Conservation (phyloP, 2,113 vertebrate species). For the Oceanites oceanicus region DNA sequence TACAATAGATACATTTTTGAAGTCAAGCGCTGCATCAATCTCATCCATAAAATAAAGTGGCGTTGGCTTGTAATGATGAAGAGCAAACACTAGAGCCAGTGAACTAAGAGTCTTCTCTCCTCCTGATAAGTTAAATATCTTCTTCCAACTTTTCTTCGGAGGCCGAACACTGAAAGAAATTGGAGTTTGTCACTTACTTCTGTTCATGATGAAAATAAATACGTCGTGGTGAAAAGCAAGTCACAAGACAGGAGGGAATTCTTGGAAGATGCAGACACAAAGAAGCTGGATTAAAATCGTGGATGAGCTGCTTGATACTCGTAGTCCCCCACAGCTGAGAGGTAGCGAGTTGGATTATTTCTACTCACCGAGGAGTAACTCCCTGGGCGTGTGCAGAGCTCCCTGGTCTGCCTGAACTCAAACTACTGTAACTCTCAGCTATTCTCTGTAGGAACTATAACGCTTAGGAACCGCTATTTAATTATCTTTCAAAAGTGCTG, state of each 20-base stretch:
- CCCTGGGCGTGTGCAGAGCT: accelerated
- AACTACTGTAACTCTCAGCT: accelerated
- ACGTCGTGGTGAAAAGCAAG: accelerated
- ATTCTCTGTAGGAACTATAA: not conserved
- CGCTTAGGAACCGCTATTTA: not conserved
- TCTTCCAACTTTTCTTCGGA: constrained; percentile 99
- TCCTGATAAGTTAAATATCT: constrained; percentile 97
- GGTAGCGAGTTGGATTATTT: accelerated
- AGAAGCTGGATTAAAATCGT: not conserved
- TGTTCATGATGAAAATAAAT: not conserved
- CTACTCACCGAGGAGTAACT: accelerated
- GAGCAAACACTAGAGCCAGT: constrained; percentile 92
- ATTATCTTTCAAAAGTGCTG: not conserved
- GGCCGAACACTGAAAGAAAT: constrained; percentile 86
- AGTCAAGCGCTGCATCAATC: constrained; percentile 96
- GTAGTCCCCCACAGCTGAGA: not conserved
- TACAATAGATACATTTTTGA: constrained; percentile 98
- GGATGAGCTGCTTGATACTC: not conserved
- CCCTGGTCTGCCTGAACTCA: accelerated
- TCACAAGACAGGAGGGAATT: not conserved
- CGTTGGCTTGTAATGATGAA: constrained; percentile 97
- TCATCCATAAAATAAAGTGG: constrained; percentile 99
- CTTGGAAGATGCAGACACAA: not conserved
- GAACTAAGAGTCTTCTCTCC: constrained; percentile 98
- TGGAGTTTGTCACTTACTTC: not conserved